These are phyloP conservation scores for Agonopterix subpropinquella DNA, from an alignment of 2,888 invertebrate genomes.

Conservation along the genomic window DNA sequence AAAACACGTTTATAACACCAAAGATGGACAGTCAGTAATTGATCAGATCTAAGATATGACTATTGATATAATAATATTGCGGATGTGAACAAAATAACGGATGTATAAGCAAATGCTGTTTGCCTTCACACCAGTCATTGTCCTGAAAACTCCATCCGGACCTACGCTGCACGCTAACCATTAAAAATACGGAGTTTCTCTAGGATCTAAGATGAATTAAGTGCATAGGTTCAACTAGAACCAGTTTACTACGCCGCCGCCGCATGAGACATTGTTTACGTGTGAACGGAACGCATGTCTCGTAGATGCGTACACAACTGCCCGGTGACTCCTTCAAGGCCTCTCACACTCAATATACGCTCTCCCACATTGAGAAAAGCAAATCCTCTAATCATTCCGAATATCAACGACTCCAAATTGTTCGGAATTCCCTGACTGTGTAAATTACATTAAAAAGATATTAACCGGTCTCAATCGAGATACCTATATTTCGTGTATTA, in stretches of 20 bases:
- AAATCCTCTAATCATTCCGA: constrained; percentile 1
- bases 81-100: constrained; percentile 1
- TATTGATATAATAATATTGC: neutral
- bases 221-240: constrained; percentile 27
- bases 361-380: neutral
- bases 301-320: neutral
- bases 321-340: constrained; percentile 34
- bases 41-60: neutral
- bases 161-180: neutral
- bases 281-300: constrained; percentile 26
- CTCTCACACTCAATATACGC: constrained; percentile 30
- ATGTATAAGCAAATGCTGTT: constrained; percentile 2
- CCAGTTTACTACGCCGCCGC: constrained; percentile 34
- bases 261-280: constrained; percentile 46
- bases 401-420: constrained; percentile 1
- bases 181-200: constrained; percentile 46
- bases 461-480: constrained; percentile 20
- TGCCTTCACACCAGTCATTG: constrained; percentile 8
- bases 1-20: too few relatives aligned
- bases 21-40: neutral
- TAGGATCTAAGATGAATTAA: constrained; percentile 46
- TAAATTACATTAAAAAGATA: constrained; percentile 36
- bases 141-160: constrained; percentile 7
- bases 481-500: constrained; percentile 26
- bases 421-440: constrained; percentile 32